These are phyloP conservation scores for Ceriagrion tenellum DNA, from an alignment of 2,888 invertebrate species.

Conservation along the genomic window DNA sequence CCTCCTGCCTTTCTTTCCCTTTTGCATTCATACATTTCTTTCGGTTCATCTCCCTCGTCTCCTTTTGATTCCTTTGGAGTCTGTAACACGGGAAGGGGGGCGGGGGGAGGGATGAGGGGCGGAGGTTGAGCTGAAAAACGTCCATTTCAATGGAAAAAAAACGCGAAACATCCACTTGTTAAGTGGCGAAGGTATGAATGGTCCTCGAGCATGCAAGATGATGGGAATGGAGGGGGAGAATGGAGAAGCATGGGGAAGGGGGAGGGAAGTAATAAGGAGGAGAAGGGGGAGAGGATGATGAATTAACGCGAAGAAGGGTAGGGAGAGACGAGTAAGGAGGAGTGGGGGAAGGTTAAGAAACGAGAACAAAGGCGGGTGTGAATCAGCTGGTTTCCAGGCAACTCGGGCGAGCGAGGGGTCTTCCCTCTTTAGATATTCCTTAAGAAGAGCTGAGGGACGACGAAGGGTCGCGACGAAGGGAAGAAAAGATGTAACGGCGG, in stretches of 20 bases:
- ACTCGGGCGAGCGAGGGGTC: not conserved
- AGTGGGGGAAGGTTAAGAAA: not conserved
- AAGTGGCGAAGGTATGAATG: constrained; percentile 61
- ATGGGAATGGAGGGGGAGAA: not conserved
- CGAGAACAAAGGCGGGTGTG: constrained; percentile 53
- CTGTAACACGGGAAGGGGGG: not conserved
- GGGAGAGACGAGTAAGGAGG: no score
- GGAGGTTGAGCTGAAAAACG: constrained; percentile 18
- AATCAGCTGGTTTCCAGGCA: constrained; percentile 63
- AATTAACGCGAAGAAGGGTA: not conserved
- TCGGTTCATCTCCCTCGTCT: not conserved
- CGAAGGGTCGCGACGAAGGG: not conserved
- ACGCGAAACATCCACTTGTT: constrained; percentile 22
- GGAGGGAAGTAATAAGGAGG: not conserved
- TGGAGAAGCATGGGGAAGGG: not conserved
- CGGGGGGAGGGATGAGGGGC: not conserved
- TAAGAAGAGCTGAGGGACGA: not conserved
- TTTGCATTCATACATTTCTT: not conserved
- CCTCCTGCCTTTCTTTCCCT: not conserved
- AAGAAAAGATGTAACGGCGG: not conserved
- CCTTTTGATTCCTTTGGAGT: not conserved
- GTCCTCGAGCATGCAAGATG: not conserved
- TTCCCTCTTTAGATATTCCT: not conserved
- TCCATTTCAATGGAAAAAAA: not conserved
- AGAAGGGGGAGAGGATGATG: not conserved